Base-by-base conservation (phyloP, 2,888 invertebrate genomes). In the Eupithecia subfuscata region DNA sequence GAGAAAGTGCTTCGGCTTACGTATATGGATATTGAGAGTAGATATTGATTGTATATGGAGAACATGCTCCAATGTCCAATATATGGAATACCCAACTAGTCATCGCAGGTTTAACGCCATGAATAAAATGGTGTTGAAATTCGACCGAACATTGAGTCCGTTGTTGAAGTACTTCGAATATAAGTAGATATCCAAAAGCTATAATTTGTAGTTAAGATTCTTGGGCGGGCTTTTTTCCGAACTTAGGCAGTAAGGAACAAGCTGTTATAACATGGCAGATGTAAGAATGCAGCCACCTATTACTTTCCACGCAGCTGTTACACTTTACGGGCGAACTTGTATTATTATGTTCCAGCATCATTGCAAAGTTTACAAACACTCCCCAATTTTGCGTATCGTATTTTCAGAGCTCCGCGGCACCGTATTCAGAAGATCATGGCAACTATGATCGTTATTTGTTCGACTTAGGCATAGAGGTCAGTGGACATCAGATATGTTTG, bases 251-350 rank as follows among this genome's bases (percentile, higher is more conserved):
- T 64, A 18, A 64, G 22, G 56, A 40, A 37, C 60, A 40, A 68
- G 73, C 69, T 69, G 6, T 56, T 52, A 22, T 56, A 64, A 14
- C 45, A 48, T 9, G 40, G 34, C 18, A 56, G 76, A 64, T 64
- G 69, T 71, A 48, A 64, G 22, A 37, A 30, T 43, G 68, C 52
- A 71, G 65, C 69, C 88, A 91, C 90, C 71, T 90, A 90, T 92
- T 91, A 90, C 88, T 87, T 86, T 83, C 85, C 89, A 89, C 89
- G 89, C 92, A 93, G 92, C 92, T 92, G 94, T 92, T 93, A 92
- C 93, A 87, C 82, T 92, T 93, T 91, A 91, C 89, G 89, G 83
- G 83, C 86, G 79, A 93, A 93, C 91, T 93, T 92, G 88, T 90
- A 90, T 92, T 90, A 92, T 90, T 91, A 92, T 89, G 90, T 88